phyloP scores from a whole-genome alignment of 2,797 vertebrate genomes.

The Oceanodroma leucorhoa region DNA sequence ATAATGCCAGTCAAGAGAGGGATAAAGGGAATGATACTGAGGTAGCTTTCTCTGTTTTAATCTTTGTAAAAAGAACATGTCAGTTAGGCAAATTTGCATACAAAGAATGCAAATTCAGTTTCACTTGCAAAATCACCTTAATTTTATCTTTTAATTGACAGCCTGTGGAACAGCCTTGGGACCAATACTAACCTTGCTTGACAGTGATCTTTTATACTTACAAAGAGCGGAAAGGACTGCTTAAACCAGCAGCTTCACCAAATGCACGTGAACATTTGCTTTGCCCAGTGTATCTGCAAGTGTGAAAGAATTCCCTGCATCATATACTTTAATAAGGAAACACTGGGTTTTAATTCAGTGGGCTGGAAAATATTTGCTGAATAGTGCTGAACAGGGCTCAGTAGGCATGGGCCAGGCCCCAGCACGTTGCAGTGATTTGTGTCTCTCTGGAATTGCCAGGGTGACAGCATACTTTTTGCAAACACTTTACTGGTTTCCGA shows the following conservation, averaged over 20 bases:
- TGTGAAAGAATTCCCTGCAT: background rate
- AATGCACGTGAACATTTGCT: accelerated
- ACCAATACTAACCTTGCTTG: background rate
- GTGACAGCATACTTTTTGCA: no score
- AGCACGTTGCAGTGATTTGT: no score
- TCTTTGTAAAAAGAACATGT: background rate
- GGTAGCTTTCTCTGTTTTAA: background rate
- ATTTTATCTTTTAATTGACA: background rate
- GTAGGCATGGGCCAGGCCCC: no score
- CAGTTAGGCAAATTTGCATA: background rate
- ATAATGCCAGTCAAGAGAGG: background rate
- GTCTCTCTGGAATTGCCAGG: no score
- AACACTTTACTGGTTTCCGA: no score
- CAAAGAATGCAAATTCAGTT: background rate
- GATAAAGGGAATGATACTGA: background rate
- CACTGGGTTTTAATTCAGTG: background rate
- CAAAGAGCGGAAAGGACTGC: background rate
- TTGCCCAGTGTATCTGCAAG: background rate
- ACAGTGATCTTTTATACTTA: background rate
- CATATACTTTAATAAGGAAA: background rate
- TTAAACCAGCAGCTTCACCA: background rate
- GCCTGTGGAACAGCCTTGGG: background rate
- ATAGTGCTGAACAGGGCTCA: no score
- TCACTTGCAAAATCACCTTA: background rate
- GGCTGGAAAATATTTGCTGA: background rate